Evolutionary conservation across 2,113 vertebrate species (phyloP), one percentile per base, ranked within the genome.

Genomic region (Myodes glareolus): DNA sequence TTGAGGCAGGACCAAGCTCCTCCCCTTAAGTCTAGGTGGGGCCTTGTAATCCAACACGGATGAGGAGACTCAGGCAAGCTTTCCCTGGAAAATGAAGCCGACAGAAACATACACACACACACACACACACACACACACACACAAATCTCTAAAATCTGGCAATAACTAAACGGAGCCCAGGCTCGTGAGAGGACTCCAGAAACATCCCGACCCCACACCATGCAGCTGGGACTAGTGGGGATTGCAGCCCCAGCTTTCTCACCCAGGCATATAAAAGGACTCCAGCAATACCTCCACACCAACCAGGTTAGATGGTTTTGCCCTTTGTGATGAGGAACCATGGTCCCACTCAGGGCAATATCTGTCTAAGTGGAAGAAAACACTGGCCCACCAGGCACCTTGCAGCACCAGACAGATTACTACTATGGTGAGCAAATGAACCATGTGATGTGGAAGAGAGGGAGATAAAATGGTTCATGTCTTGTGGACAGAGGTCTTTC

Each of bases 191-290:
- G 36, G 36, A 72, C 68, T 19, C 33, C 16, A 21, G 68, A 6
- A 72, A 21, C 16, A 72, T 7, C 68, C 16, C 0, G 7, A 17
- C 3, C 0, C 68, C 68, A 72, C 2, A 33, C 33, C 0, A 7
- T 70, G 67, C 5, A 2, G 2, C 5, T 33, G 67, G 33, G 67
- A 5, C 9, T 70, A 33, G 67, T 5, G 14, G 33, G 33, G 14
- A 70, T 70, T 6, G 5, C 67, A 36, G 67, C 55, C 55, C 5
- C 19, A 1, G 17, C 55, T 58, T 68, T 68, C 67, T 68, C 33
- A 33, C 14, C 68, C 33, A 19, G 33, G 33, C 31, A 13, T 36
- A 4, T 5, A 16, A 6, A 5, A 70, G 67, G 33, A 36, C 67
- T 36, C 67, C 67, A 68, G 31, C 68, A 70, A 70, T 33, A 36